These are phyloP conservation scores for Ceuthmochares aereus DNA, from an alignment of 2,113 vertebrate genomes.

Conservation along the genomic window DNA sequence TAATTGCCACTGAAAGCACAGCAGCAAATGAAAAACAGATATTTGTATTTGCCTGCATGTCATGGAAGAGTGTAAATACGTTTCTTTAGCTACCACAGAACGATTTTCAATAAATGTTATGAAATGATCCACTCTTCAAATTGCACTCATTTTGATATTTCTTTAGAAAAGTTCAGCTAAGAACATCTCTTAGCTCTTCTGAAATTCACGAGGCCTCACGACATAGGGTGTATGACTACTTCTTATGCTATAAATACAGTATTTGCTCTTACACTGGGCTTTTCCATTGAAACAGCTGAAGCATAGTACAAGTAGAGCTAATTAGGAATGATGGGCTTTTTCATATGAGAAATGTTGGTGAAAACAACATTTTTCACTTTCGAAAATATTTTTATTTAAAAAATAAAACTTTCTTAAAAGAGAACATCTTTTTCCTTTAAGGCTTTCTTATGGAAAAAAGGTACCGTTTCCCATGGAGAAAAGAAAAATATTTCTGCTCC, in stretches of 20 bases:
- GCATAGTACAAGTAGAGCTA: neutral
- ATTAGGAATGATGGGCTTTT: neutral
- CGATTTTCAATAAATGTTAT: neutral
- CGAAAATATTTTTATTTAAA: neutral
- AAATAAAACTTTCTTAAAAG: neutral
- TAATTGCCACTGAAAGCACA: neutral
- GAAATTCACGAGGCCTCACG: neutral
- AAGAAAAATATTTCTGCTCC: neutral
- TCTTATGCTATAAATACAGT: neutral
- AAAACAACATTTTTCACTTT: neutral
- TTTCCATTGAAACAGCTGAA: slow-evolving; percentile 4
- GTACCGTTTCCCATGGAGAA: neutral
- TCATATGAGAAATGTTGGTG: neutral
- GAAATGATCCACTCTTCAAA: neutral
- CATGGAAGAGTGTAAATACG: neutral
- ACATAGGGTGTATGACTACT: neutral
- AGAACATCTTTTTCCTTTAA: neutral
- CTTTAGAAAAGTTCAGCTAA: neutral
- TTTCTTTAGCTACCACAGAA: neutral
- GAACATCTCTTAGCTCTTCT: neutral
- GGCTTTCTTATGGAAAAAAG: neutral
- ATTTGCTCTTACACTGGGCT: neutral
- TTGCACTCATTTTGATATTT: neutral
- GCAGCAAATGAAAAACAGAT: neutral
- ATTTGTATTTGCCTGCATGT: neutral